Evolutionary conservation across 2,113 vertebrate genomes (phyloP).

Genomic region (Ptyas mucosa): DNA sequence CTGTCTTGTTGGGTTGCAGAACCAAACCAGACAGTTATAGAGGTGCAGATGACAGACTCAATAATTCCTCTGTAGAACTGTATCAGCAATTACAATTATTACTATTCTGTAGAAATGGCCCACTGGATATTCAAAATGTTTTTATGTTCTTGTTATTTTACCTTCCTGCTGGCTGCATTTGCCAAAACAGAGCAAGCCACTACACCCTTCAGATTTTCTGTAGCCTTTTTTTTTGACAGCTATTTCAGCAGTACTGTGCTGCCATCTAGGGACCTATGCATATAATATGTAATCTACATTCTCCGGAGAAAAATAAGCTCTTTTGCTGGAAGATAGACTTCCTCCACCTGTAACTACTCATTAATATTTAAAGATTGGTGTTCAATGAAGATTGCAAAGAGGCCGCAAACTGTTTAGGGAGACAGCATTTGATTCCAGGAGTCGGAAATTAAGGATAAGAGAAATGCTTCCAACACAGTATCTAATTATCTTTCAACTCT

Average conservation of each 20-base stretch:
- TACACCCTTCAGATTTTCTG: not conserved
- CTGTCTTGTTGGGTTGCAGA: no score
- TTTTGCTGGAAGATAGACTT: not conserved
- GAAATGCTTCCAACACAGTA: constrained; percentile 30
- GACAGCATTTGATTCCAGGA: not conserved
- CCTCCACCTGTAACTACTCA: not conserved
- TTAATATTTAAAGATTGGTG: not conserved
- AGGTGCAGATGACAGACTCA: no score
- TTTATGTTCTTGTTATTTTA: constrained; percentile 11
- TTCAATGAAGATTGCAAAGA: constrained; percentile 21
- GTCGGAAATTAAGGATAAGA: not conserved
- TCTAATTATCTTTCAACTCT: constrained; percentile 5
- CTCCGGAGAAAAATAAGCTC: not conserved
- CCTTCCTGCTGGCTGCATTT: not conserved
- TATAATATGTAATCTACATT: not conserved
- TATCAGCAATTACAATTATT: no score
- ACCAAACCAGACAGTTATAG: no score
- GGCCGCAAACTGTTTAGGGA: not conserved
- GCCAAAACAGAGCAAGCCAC: constrained; percentile 11
- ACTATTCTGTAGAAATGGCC: not conserved
- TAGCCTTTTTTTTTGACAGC: not conserved
- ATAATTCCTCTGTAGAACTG: no score
- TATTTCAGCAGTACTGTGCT: constrained; percentile 14
- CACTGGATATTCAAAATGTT: not conserved
- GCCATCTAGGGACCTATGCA: constrained; percentile 47